A percentile compares a stretch with the other conserved stretches of the same genome.
phyloP scores from a whole-genome alignment of 2,888 invertebrate species.

The Apotomis betuletana region DNA sequence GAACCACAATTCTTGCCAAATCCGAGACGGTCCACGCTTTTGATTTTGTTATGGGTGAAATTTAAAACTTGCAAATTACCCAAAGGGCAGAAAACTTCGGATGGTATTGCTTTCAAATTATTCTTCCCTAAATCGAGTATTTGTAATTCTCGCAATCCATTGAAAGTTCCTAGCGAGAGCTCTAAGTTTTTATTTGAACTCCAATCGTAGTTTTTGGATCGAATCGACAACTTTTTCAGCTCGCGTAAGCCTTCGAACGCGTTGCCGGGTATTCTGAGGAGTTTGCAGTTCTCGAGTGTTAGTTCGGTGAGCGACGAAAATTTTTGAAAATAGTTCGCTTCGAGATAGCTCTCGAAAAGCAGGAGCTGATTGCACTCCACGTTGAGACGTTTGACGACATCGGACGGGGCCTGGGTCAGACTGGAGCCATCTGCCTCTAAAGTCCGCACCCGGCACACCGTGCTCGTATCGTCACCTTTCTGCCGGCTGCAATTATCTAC shows the following conservation, averaged over 20 bases:
- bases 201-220: constrained; percentile 92
- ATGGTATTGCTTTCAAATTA: constrained; percentile 90
- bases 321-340: constrained; percentile 88
- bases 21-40: constrained; percentile 89
- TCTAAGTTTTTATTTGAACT: constrained; percentile 89
- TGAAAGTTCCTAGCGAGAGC: constrained; percentile 87
- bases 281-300: constrained; percentile 90
- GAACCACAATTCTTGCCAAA: constrained; percentile 86
- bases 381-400: constrained; percentile 88
- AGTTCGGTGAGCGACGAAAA: constrained; percentile 90
- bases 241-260: constrained; percentile 92
- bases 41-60: constrained; percentile 91
- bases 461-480: constrained; percentile 78
- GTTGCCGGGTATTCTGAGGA: constrained; percentile 89
- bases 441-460: constrained; percentile 87
- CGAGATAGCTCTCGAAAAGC: constrained; percentile 90
- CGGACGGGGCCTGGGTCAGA: constrained; percentile 84
- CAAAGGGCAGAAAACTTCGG: constrained; percentile 90
- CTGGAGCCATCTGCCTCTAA: constrained; percentile 88
- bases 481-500: constrained; percentile 72
- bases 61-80: constrained; percentile 92
- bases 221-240: constrained; percentile 90
- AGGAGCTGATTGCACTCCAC: constrained; percentile 91
- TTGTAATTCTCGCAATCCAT: constrained; percentile 90
- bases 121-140: constrained; percentile 90